phyloP scores from a whole-genome alignment of 2,113 vertebrate species.

The Sula dactylatra region DNA sequence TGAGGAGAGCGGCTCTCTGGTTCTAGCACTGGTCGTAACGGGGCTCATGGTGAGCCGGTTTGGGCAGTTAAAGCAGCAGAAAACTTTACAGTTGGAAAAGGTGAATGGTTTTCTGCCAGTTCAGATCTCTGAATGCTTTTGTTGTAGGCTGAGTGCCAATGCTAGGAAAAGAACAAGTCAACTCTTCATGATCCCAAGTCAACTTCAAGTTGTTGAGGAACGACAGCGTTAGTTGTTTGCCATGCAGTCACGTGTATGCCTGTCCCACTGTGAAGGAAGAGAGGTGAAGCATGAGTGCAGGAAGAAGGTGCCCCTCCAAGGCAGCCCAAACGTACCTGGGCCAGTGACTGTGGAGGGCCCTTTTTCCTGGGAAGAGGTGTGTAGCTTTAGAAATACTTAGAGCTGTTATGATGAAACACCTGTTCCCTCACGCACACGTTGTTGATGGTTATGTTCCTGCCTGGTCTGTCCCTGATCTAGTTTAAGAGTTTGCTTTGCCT shows the following conservation, averaged over 20 bases:
- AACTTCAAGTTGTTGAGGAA: neutral
- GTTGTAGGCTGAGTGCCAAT: neutral
- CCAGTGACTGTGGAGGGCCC: neutral
- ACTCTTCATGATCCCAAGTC: accelerated
- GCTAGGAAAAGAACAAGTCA: neutral
- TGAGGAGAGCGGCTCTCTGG: neutral
- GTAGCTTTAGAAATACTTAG: neutral
- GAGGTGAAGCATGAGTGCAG: neutral
- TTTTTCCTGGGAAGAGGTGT: neutral
- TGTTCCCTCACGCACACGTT: accelerated
- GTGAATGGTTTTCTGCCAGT: neutral
- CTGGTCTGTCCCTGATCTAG: neutral
- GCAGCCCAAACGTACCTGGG: too few relatives aligned
- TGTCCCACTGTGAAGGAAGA: accelerated
- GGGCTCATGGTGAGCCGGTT: neutral
- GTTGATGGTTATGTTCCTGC: neutral
- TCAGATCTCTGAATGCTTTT: neutral
- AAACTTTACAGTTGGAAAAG: neutral
- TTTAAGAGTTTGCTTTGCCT: neutral
- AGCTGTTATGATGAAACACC: neutral
- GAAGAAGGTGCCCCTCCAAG: neutral
- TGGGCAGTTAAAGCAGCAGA: neutral
- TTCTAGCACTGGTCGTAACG: accelerated
- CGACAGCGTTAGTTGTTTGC: neutral
- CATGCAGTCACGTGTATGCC: accelerated